Evolutionary conservation across 2,888 invertebrate genomes (phyloP), one percentile per base, ranked within the genome.

Genomic region (Corythucha ciliata): DNA sequence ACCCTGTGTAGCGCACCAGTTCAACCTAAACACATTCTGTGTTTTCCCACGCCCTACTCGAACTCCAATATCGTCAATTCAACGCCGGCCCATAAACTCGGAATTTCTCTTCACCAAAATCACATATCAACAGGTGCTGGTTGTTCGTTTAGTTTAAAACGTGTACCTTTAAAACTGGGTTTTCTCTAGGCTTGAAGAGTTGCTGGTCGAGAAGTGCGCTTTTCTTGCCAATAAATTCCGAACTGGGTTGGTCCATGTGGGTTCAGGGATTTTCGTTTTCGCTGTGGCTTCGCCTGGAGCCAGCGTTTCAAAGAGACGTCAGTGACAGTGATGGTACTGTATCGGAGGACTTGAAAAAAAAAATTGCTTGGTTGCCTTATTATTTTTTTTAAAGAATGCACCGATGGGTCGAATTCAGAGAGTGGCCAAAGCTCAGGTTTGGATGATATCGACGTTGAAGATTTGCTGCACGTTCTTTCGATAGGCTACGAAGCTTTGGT

Each of bases 181-280:
- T 29, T 12, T 12, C 8, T 47, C n/a, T 22, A 47, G 47, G 37
- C 2, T 21, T 50, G 2, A 39, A 51, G 37, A 60, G 60, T 16
- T 59, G 63, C 25, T 64, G 64, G 64, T 59, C 61, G 1, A 49
- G 60, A 40, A 58, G 59, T 52, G 74, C 73, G 52, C 60, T 68
- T 50, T 60, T 63, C 44, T 51, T 67, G 4, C 65, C 66, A 4
- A 56, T 66, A 32, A 63, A 62, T 29, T 56, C 60, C 65, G 73
- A 72, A 61, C 69, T 72, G 58, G 73, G 72, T 57, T 80, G 80
- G 80, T 74, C 76, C 54, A 72, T 78, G 53, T 79, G 79, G 78
- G 57, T 59, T 8, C 60, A 63, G 37, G 80, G 80, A n/a, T 78
- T 77, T 66, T 74, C 77, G 4, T 66, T 72, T 25, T 68, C 71